Percentiles rank a stretch among this genome's conserved stretches.
Conservation (phyloP, 2,888 invertebrate species). For the Stenodema calcarata region DNA sequence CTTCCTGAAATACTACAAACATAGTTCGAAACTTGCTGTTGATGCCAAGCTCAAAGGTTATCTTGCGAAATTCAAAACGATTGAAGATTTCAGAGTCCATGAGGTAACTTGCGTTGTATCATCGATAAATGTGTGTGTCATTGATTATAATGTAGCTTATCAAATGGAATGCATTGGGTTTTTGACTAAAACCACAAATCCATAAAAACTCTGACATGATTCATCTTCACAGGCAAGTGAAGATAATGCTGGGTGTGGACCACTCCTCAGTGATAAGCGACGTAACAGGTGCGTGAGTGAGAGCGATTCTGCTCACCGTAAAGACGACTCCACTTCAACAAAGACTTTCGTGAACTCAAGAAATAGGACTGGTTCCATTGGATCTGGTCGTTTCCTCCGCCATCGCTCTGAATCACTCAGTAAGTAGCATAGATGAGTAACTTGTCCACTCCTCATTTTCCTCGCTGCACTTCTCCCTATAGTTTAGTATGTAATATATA, state of each 20-base stretch:
- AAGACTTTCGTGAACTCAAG: constrained; percentile 19
- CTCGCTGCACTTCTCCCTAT: not conserved
- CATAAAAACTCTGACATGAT: not conserved
- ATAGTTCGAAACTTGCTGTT: constrained; percentile 76
- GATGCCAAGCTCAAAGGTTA: constrained; percentile 75
- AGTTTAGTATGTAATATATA: not conserved
- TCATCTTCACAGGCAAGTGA: constrained; percentile 66
- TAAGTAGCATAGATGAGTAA: constrained; percentile 12
- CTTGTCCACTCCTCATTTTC: not conserved
- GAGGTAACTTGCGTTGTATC: constrained; percentile 70
- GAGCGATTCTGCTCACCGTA: constrained; percentile 61
- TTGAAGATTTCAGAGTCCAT: constrained; percentile 87
- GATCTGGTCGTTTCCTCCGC: constrained; percentile 50
- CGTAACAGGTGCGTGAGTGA: constrained; percentile 74
- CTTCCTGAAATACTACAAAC: constrained; percentile 94
- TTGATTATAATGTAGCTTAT: too few species aligned
- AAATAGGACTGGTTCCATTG: constrained; percentile 51
- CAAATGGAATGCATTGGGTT: too few species aligned
- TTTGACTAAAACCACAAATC: too few species aligned
- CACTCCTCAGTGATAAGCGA: constrained; percentile 64
- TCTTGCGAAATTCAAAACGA: constrained; percentile 80
- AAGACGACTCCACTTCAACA: not conserved
- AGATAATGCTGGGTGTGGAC: constrained; percentile 68
- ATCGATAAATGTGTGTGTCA: too few species aligned
- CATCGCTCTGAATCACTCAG: constrained; percentile 48